Percentiles rank a stretch among this genome's conserved stretches.
phyloP scores from a whole-genome alignment of 2,113 vertebrate species.

The Xiphias gladius region DNA sequence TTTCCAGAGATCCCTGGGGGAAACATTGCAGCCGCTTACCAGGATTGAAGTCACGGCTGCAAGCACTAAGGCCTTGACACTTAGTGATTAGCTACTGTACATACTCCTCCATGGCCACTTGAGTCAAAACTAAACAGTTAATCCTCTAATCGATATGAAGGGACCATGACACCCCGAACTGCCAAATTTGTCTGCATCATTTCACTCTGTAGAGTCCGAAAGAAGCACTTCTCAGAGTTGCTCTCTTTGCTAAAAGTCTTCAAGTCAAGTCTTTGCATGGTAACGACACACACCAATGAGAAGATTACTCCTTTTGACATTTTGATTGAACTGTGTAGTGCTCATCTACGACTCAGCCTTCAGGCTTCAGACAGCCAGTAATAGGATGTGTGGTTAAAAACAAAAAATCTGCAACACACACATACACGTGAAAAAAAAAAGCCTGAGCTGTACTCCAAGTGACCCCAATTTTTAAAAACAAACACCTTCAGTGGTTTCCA shows the following conservation, averaged over 20 bases:
- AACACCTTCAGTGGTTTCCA: conserved; percentile 62
- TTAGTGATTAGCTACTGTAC: conserved; percentile 61
- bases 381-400: conserved; percentile 49
- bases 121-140: conserved; percentile 59
- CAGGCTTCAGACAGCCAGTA: conserved; percentile 37
- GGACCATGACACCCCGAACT: background rate
- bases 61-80: conserved; percentile 49
- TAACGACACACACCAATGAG: conserved; percentile 16
- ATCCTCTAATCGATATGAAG: conserved; percentile 51
- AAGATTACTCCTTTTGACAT: conserved; percentile 42
- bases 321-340: conserved; percentile 45
- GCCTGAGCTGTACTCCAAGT: conserved; percentile 20
- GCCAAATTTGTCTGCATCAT: conserved; percentile 1
- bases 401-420: conserved; percentile 21
- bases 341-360: conserved; percentile 35
- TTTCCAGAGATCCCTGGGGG: conserved; percentile 44
- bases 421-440: background rate
- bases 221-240: background rate
- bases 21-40: conserved; percentile 45
- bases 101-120: conserved; percentile 34
- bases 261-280: background rate
- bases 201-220: conserved; percentile 9
- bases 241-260: conserved; percentile 29
- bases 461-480: conserved; percentile 75
- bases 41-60: conserved; percentile 34